Conservation (phyloP, 2,113 vertebrate genomes). For the Solea solea region DNA sequence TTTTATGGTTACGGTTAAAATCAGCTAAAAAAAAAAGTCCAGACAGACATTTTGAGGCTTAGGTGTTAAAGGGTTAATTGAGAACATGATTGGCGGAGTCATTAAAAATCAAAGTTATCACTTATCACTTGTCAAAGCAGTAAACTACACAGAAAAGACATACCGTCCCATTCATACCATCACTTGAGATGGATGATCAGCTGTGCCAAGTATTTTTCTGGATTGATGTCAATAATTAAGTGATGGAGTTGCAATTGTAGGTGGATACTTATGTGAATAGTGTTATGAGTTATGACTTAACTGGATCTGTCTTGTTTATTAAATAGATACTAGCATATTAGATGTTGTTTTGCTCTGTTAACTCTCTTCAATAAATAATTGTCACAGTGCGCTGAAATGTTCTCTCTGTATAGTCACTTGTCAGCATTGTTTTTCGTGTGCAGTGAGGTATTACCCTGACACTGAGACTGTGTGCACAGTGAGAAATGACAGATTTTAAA, state of each 20-base stretch:
- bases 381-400: conserved; percentile 19
- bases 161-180: neutral
- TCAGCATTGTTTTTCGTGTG: conserved; percentile 42
- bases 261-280: neutral
- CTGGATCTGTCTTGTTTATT: too few species aligned
- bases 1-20: too few species aligned
- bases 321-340: neutral
- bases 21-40: too few species aligned
- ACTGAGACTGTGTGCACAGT: conserved; percentile 21
- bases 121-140: neutral
- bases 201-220: too few species aligned
- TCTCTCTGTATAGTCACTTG: conserved; percentile 9
- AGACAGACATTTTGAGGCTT: too few species aligned
- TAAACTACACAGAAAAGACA: neutral
- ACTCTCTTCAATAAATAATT: conserved; percentile 10
- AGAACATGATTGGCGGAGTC: too few species aligned
- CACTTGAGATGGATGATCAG: neutral
- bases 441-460: conserved; percentile 22
- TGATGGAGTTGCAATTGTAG: neutral
- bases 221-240: too few species aligned
- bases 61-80: too few species aligned
- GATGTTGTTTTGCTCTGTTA: neutral
- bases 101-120: too few species aligned
- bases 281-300: neutral
- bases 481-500: conserved; percentile 40